A percentile compares a stretch with the other conserved stretches of the same genome.
Conservation (phyloP, 2,797 vertebrate genomes). For the Gymnopithys bicolor region DNA sequence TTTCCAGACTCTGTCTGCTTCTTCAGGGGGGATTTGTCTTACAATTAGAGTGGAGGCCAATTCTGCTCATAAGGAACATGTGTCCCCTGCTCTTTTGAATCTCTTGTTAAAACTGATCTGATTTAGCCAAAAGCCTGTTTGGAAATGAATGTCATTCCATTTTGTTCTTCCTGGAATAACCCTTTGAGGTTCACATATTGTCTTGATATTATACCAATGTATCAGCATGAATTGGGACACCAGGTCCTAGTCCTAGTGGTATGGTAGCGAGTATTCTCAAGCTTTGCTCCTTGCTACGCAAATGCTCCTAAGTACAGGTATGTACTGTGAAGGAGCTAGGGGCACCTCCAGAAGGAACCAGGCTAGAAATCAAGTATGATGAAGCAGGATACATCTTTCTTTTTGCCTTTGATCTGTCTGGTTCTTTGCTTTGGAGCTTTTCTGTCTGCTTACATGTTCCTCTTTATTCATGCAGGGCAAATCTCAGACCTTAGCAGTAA, state of each 20-base stretch:
- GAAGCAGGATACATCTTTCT: not conserved
- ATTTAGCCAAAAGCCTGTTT: not conserved
- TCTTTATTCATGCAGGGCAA: slow-evolving; percentile 81
- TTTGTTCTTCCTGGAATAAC: not conserved
- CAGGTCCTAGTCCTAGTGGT: not conserved
- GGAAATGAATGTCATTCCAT: not conserved
- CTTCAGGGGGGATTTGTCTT: not conserved
- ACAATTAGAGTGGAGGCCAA: not conserved
- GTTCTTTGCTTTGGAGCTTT: not conserved
- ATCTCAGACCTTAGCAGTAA: slow-evolving; percentile 82
- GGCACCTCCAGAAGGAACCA: not conserved
- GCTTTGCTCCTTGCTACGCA: not conserved
- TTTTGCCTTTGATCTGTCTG: not conserved
- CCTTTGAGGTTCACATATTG: not conserved
- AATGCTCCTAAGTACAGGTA: not conserved
- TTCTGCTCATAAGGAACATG: not conserved
- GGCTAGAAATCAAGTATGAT: not conserved
- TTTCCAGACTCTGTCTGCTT: not conserved
- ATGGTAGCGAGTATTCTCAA: not conserved
- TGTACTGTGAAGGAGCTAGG: not conserved
- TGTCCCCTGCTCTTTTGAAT: not conserved
- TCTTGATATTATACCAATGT: not conserved
- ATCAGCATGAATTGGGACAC: not conserved
- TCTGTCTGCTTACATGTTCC: not conserved
- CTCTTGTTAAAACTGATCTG: not conserved